Percentiles rank a stretch among this genome's conserved stretches.
These are phyloP conservation scores for Pararge aegeria DNA, from an alignment of 1,140 invertebrate species.

Conservation along the genomic window DNA sequence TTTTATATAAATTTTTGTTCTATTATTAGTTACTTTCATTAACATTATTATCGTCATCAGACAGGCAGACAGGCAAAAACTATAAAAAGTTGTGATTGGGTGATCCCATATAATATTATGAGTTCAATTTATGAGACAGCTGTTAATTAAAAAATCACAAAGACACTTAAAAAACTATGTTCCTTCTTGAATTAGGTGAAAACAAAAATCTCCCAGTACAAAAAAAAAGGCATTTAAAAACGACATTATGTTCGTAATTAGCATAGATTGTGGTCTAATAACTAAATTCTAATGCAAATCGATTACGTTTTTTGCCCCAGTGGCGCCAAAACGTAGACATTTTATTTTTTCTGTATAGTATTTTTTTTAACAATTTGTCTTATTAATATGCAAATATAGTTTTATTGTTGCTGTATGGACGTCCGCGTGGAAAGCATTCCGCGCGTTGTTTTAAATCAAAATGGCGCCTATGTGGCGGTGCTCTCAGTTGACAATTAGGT, in stretches of 20 bases:
- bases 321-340: constrained; percentile 17
- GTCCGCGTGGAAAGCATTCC: constrained; percentile 17
- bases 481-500: constrained; percentile 24
- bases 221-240: background rate
- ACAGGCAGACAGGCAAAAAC: too few species aligned
- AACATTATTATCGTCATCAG: too few species aligned
- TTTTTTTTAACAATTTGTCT: constrained; percentile 25
- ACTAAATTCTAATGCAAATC: constrained; percentile 4
- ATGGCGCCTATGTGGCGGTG: constrained; percentile 31
- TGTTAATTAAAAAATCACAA: too few species aligned
- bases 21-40: too few species aligned
- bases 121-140: too few species aligned
- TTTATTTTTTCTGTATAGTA: background rate
- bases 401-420: constrained; percentile 13
- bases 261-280: constrained; percentile 2
- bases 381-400: constrained; percentile 30
- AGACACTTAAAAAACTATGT: too few species aligned
- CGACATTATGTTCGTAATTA: background rate
- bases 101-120: too few species aligned
- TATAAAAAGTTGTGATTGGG: too few species aligned
- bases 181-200: too few species aligned
- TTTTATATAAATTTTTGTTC: too few species aligned
- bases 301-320: background rate
- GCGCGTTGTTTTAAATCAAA: constrained; percentile 34
- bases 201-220: too few species aligned